Evolutionary conservation across 2,888 invertebrate genomes (phyloP), one percentile per base, ranked within the genome.

Genomic region (Calliphora vomitoria): DNA sequence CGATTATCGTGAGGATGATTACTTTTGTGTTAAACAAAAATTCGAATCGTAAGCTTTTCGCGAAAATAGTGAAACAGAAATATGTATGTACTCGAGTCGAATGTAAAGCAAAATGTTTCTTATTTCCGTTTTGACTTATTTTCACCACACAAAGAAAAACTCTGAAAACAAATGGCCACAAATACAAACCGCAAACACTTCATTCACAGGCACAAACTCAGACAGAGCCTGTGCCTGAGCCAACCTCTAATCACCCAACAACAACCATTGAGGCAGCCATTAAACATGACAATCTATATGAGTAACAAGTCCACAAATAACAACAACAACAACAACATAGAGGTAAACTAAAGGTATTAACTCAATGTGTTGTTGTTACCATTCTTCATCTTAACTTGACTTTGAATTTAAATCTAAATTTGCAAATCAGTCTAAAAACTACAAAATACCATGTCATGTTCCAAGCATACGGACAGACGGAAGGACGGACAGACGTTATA

Each of bases 1-100:
- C 92, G 92, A 92, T 92, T 92, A 92, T 92, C 92, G 92, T 92
- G 92, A 92, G 92, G 91, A 91, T 92, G 91, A 92, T 92, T 92
- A 92, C 92, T 92, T 92, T 92, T 92, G 92, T 91, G 90, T 92
- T 91, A 88, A 90, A 90, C 75, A 81, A 80, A 85, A 85, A 69
- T 76, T 85, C 75, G 75, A 75, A 85, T 55, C 74, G 75, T 91
- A 90, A 68, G 15, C 18, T 50, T 68, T 53, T 8, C 50, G 10
- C 11, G 15, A 58, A 6, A 66, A 41, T 18, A 31, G 31, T 5
- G 31, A 25, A 53, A 55, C 25, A 62, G 53, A 82, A 60, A 60
- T 35, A 31, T 18, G 25, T n/a, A n/a, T n/a, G n/a, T 47, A 68
- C 47, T 50, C 35, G 11, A 44, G 11, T 13, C 11, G 47, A 38